Conservation (phyloP, 2,888 invertebrate species). For the Periphyllus acericola region DNA sequence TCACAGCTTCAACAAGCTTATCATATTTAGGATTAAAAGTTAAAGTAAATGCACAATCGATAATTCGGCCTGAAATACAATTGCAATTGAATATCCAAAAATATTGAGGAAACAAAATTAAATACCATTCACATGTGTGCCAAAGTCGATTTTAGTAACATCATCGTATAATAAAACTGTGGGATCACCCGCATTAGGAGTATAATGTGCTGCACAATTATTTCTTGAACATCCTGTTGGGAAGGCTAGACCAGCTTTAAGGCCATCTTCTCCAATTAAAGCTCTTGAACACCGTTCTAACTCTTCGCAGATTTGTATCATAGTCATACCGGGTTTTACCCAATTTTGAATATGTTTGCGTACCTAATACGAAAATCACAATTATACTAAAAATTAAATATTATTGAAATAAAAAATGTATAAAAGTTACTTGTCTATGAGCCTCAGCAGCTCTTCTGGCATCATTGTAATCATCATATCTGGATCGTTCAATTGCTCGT, state of each 20-base stretch:
- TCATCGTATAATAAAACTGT: constrained; percentile 95
- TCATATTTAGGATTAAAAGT: constrained; percentile 97
- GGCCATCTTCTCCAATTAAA: constrained; percentile 92
- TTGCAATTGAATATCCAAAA: background rate
- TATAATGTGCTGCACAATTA: constrained; percentile 99
- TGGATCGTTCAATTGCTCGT: constrained; percentile 87
- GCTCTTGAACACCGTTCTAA: constrained; percentile 91
- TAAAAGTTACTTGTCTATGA: constrained; percentile 83
- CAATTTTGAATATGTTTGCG: constrained; percentile 90
- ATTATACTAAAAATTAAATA: background rate
- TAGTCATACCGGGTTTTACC: constrained; percentile 98
- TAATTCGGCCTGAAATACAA: constrained; percentile 77
- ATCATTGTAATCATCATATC: constrained; percentile 93
- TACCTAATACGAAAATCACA: constrained; percentile 72
- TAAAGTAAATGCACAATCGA: constrained; percentile 98
- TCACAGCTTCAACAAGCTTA: constrained; percentile 90
- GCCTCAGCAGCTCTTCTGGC: constrained; percentile 97
- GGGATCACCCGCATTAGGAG: constrained; percentile 97
- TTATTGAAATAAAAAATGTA: background rate
- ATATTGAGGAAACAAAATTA: background rate
- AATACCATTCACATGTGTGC: constrained; percentile 93
- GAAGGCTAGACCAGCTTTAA: constrained; percentile 93
- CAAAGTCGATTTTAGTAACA: constrained; percentile 99
- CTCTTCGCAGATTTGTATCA: constrained; percentile 98
- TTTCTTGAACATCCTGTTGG: constrained; percentile 99